Evolutionary conservation across 2,888 invertebrate genomes (phyloP), one percentile per base, ranked within the genome.

Genomic region (Epinotia ramella): DNA sequence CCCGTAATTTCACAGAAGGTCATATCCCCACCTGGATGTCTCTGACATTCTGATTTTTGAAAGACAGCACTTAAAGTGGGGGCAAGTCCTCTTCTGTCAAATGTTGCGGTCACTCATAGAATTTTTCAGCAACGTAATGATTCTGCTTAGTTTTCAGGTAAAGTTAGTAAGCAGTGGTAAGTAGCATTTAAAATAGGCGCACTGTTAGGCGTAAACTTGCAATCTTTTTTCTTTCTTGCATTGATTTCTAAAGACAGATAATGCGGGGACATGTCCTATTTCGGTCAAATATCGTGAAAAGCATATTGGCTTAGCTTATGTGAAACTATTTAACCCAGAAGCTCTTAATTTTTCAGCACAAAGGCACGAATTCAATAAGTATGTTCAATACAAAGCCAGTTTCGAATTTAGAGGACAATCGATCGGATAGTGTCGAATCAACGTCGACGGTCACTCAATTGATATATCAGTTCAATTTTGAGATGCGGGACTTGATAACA

Each of bases 341-440:
- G 46, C 46, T 46, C 12, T 57, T 20, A 18, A 57, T 0, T 11
- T 20, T 53, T 57, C 18, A 57, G 20, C 12, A 57, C 57, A 20
- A 11, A 57, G 57, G 4, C 20, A 5, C 59, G 59, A 24, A 13
- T 11, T 28, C 20, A 24, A 59, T 13, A 24, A 20, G 24, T 24
- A 59, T 13, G 13, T 40, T 16, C 11, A 53, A n/a, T 46, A 53
- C 28, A 53, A 9, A 53, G 12, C 16, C 24, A 16, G 11, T 44
- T 40, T 18, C 6, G 56, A 18, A 67, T 67, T 18, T 33, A 33
- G 53, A 33, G 33, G 46, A 18, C n/a, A 7, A 24, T 49, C 16
- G 16, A 49, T 65, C 46, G 28, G 56, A 67, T 56, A 33, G 56
- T 67, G 53, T 56, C 33, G 53, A 66, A 53, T 16, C 9, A 28